Base-by-base conservation (phyloP, 2,797 vertebrate species). In the Semotilus atromaculatus region DNA sequence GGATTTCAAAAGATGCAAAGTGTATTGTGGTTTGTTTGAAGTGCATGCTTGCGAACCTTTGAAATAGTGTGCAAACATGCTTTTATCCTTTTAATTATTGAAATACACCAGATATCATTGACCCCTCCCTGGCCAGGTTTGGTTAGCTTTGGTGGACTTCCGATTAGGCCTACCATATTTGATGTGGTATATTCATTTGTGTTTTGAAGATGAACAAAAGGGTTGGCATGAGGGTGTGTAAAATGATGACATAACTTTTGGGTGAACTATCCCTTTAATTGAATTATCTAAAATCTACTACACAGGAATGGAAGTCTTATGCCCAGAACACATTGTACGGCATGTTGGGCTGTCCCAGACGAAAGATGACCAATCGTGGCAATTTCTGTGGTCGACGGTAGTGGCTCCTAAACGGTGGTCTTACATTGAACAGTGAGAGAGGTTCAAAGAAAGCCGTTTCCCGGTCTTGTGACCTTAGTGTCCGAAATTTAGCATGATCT, bases 21-120 rank as follows among this genome's bases (percentile, higher is more conserved):
- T 77, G 62, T n/a, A 29, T 55, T 66, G 36, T 71, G 66, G 53
- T 31, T 51, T 38, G 72, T 83, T 84, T 81, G 72, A 84, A 81
- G 78, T 16, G 16, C 4, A 82, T 67, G 21, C 45, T 38, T 23
- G 36, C 21, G 60, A 53, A 34, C 48, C 29, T 72, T 74, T 70
- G 77, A 48, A 74, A 66, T 43, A 21, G 21, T 58, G 16, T 11
- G 26, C 43, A 76, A 76, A 83, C 31, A 53, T 62, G 67, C 16
- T 58, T 74, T 64, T 58, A 55, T 73, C 31, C 26, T 19, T 75
- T 81, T 34, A 38, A 45, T 26, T 79, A 76, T 85, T 36, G 5
- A 83, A 51, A 75, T 75, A 29, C 68, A 31, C 23, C 23, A 67
- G 13, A 34, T 18, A 34, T 18, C 29, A 14, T 23, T 53, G 31